Conservation (phyloP, 2,888 invertebrate species). For the Rhorus exstirpatorius region DNA sequence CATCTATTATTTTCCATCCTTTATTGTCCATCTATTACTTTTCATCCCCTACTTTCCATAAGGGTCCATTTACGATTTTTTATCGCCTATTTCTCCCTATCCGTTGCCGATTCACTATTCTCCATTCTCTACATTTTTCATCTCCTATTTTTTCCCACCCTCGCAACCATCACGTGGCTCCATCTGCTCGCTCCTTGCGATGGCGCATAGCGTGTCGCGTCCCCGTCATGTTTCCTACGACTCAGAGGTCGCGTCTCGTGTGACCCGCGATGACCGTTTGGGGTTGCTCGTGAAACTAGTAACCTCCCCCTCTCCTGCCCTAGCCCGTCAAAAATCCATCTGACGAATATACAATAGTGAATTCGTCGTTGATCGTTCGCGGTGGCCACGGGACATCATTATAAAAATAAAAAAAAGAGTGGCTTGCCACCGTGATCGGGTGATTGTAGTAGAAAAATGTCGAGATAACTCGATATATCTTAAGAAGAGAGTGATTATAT, state of each 20-base stretch:
- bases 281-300: constrained; percentile 58
- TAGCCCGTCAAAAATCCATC: too few relatives aligned
- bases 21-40: too few relatives aligned
- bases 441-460: constrained; percentile 21
- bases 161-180: constrained; percentile 50
- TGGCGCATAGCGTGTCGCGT: constrained; percentile 47
- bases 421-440: constrained; percentile 3
- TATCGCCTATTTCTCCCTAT: too few relatives aligned
- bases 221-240: constrained; percentile 34
- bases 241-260: constrained; percentile 63
- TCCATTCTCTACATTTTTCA: neutral
- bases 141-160: neutral
- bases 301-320: constrained; percentile 34
- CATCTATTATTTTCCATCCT: too few relatives aligned
- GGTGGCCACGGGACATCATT: neutral
- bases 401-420: too few relatives aligned
- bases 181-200: constrained; percentile 52
- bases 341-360: neutral
- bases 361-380: neutral
- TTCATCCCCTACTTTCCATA: neutral
- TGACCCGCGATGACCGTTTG: constrained; percentile 59
- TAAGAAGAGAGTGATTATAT: constrained; percentile 50
- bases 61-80: too few relatives aligned
- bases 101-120: too few relatives aligned
- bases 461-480: constrained; percentile 27